These are phyloP conservation scores for Plotosus lineatus DNA, from an alignment of 2,113 vertebrate genomes.

Conservation along the genomic window DNA sequence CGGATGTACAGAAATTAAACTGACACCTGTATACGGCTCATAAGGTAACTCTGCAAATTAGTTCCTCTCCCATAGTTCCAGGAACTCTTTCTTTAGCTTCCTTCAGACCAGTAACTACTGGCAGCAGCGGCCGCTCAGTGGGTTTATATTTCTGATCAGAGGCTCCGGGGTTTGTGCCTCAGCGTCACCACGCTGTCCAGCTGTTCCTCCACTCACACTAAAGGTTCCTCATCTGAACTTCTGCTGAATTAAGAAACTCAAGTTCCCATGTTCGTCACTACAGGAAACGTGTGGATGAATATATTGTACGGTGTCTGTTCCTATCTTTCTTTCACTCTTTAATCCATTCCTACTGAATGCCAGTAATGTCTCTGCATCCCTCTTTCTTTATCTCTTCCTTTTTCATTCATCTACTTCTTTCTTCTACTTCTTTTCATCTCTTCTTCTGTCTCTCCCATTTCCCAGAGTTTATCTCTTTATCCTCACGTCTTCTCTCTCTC, in stretches of 20 bases:
- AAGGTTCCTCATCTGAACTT: neutral
- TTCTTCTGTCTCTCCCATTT: too few species aligned
- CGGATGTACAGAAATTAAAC: neutral
- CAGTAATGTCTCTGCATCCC: too few species aligned
- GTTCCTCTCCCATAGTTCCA: neutral
- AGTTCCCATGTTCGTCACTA: accelerated
- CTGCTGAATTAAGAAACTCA: neutral
- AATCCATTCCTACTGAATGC: too few species aligned
- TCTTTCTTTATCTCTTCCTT: neutral
- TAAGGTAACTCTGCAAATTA: neutral
- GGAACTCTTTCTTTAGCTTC: neutral
- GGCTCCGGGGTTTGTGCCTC: too few species aligned
- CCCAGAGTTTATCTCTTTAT: neutral
- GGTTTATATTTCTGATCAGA: too few species aligned
- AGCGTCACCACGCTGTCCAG: too few species aligned
- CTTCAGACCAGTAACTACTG: neutral
- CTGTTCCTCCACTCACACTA: neutral
- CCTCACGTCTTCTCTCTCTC: neutral
- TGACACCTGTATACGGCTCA: neutral
- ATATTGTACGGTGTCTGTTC: neutral
- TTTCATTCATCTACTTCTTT: neutral
- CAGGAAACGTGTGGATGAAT: neutral
- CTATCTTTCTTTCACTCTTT: neutral
- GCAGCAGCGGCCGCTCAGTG: too few species aligned
- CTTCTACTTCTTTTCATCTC: too few species aligned